Evolutionary conservation across 2,888 invertebrate genomes (phyloP), one percentile per base, ranked within the genome.

Genomic region (Apomyelois bistriatella): DNA sequence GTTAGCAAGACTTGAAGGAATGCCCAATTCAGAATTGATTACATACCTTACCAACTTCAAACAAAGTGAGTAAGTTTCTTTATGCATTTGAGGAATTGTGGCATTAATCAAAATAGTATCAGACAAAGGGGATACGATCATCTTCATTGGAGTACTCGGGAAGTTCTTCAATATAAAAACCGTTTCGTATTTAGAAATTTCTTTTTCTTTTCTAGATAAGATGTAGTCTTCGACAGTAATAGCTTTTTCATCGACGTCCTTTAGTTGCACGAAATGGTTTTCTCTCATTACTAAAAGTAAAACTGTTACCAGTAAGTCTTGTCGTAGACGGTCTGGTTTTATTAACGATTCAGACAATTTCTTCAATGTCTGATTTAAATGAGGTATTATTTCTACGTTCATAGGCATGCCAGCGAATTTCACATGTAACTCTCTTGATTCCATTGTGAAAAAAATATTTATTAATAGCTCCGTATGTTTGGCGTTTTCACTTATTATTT

Each of bases 211-310:
- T 22, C 58, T 58, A 10, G 55, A 54, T 53, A 65, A 52, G 53
- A 75, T 64, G 53, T 62, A 72, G 57, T 76, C 70, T 43, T 61
- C 53, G 37, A 70, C 55, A 51, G 53, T 59, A 13, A 59, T 61
- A 10, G 59, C 55, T 16, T 55, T 55, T 49, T 64, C 58, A 32
- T 48, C 57, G 12, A 58, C 55, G 30, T 54, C 60, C 53, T 61
- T 66, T 53, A 68, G 49, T 47, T 66, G 56, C n/a, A 65, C 43
- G 51, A 80, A 79, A 65, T 70, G 63, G 63, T 72, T 76, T 66
- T 79, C 74, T 54, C 68, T 72, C 67, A 76, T 72, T 55, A 75
- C 60, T 64, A 68, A 66, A 57, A 78, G 68, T 43, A 77, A 62
- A 56, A 74, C 59, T 56, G 74, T 66, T 48, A 75, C 71, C 62